Conservation (phyloP, 37 sponge, comb jelly and placozoan species). For the Lycopodina hypogea region DNA sequence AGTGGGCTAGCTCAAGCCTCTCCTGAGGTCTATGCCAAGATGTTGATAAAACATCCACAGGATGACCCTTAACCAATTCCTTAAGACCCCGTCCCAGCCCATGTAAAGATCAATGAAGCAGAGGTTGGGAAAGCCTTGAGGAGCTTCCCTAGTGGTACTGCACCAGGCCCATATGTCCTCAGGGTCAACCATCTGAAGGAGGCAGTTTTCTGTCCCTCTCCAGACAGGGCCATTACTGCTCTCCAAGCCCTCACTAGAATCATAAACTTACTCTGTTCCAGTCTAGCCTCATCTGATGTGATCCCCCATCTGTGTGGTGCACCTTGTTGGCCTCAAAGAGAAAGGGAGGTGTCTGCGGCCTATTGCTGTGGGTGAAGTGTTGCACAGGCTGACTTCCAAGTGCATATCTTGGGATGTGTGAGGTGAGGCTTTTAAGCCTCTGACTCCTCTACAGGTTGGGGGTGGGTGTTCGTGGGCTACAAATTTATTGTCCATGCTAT, state of each 20-base stretch:
- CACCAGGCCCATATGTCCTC: constrained; percentile 17
- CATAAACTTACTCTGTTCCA: background rate
- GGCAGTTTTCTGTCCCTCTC: constrained; percentile 18
- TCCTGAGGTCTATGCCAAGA: background rate
- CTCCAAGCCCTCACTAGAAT: background rate
- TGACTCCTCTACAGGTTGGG: constrained; percentile 23
- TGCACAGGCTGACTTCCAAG: constrained; percentile 9
- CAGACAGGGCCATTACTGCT: background rate
- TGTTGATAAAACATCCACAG: constrained; percentile 10
- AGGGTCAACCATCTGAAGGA: constrained; percentile 12
- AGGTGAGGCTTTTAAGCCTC: no score
- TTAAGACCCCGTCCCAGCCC: constrained; percentile 1
- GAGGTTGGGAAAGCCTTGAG: background rate
- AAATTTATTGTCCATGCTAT: constrained; percentile 13
- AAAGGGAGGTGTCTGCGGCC: constrained; percentile 2
- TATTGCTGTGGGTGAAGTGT: constrained; percentile 25
- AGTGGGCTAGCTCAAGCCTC: background rate
- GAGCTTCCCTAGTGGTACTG: constrained; percentile 19
- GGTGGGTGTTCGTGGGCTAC: constrained; percentile 8
- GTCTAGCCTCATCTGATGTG: background rate
- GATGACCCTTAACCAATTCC: background rate
- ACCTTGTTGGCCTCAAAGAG: constrained; percentile 1
- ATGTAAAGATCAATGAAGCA: background rate
- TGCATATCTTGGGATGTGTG: no score
- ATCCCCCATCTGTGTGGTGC: constrained; percentile 37